Percentiles rank a stretch among this genome's conserved stretches.
These are phyloP conservation scores for Centropus unirufus DNA, from an alignment of 2,113 vertebrate genomes.

Conservation along the genomic window DNA sequence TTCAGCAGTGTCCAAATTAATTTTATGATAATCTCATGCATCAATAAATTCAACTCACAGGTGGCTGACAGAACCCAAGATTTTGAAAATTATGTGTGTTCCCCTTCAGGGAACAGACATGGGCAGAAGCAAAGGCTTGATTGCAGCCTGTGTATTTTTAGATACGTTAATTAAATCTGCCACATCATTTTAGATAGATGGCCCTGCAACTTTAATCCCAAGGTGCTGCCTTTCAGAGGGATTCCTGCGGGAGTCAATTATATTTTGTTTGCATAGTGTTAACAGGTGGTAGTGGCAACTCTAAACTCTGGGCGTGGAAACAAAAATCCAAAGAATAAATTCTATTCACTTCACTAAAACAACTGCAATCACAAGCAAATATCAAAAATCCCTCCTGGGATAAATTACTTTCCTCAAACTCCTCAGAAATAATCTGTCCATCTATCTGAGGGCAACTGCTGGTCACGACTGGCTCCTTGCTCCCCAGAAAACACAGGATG, in stretches of 20 bases:
- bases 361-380: slow-evolving; percentile 21
- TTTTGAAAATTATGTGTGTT: slow-evolving; percentile 71
- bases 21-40: slow-evolving; percentile 74
- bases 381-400: not conserved
- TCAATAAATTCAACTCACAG: slow-evolving; percentile 66
- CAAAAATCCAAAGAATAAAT: slow-evolving; percentile 37
- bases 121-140: slow-evolving; percentile 60
- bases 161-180: slow-evolving; percentile 72
- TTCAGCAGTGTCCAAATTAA: slow-evolving; percentile 75
- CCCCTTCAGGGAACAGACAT: slow-evolving; percentile 68
- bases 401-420: not conserved
- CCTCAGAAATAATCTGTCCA: not conserved
- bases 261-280: slow-evolving; percentile 61
- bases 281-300: slow-evolving; percentile 69
- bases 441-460: not conserved
- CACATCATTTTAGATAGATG: slow-evolving; percentile 63
- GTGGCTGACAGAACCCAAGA: slow-evolving; percentile 63
- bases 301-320: slow-evolving; percentile 54
- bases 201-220: slow-evolving; percentile 70
- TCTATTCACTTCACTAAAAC: slow-evolving; percentile 23
- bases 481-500: not conserved
- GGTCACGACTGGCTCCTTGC: not conserved
- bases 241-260: slow-evolving; percentile 72
- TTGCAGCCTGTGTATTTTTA: slow-evolving; percentile 68
- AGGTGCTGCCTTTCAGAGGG: slow-evolving; percentile 67